A percentile compares a stretch with the other conserved stretches of the same genome.
Conservation (phyloP, 2,113 vertebrate species). For the Electrona antarctica region DNA sequence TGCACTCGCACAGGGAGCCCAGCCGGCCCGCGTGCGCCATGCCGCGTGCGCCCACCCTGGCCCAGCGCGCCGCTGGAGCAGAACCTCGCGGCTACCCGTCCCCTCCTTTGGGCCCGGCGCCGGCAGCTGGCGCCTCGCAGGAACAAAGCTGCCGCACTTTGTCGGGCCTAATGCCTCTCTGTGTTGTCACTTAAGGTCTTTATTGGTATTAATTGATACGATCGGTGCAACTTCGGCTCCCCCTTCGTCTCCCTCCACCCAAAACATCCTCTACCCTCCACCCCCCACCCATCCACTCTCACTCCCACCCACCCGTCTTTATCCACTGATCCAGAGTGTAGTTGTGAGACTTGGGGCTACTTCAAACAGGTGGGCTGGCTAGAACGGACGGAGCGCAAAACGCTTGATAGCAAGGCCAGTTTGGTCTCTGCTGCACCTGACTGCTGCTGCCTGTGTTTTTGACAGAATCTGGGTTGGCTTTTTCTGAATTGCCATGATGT, state of each 20-base stretch:
- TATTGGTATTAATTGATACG: slow-evolving; percentile 81
- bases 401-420: neutral
- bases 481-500: neutral
- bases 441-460: neutral
- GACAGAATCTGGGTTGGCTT: neutral
- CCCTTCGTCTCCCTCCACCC: slow-evolving; percentile 2
- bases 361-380: slow-evolving; percentile 49
- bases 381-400: neutral
- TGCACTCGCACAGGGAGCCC: slow-evolving; percentile 73
- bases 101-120: slow-evolving; percentile 64
- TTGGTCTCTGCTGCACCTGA: neutral
- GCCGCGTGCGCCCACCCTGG: slow-evolving; percentile 46
- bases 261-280: neutral
- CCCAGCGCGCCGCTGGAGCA: slow-evolving; percentile 66
- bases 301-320: neutral
- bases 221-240: slow-evolving; percentile 48
- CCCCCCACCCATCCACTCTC: neutral
- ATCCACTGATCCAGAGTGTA: slow-evolving; percentile 8
- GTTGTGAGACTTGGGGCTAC: slow-evolving; percentile 1
- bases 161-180: slow-evolving; percentile 69
- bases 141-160: slow-evolving; percentile 72
- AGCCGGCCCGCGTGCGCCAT: slow-evolving; percentile 58
- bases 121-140: slow-evolving; percentile 77
- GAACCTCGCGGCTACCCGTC: slow-evolving; percentile 58
- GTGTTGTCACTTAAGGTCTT: slow-evolving; percentile 80